Evolutionary conservation across 2,113 vertebrate species (phyloP).

Genomic region (Vulpes ferrilata): DNA sequence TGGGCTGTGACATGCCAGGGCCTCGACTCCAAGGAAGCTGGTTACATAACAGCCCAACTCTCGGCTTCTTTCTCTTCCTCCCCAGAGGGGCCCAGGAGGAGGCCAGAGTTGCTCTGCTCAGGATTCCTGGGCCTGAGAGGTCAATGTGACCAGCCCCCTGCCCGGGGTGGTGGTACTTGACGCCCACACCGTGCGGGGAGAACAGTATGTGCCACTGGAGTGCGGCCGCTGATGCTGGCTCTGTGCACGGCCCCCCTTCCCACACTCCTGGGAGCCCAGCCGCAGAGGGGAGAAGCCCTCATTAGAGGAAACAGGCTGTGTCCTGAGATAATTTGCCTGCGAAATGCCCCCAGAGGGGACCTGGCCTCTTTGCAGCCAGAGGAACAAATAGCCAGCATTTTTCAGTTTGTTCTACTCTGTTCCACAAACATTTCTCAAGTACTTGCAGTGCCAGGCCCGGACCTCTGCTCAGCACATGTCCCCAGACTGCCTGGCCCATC

Average conservation of each 20-base stretch:
- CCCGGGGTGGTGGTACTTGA: background rate
- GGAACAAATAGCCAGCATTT: conserved; percentile 49
- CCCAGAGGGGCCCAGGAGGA: background rate
- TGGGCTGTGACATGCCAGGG: conserved; percentile 65
- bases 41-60: conserved; percentile 73
- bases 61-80: conserved; percentile 18
- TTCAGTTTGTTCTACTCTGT: conserved; percentile 44
- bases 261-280: conserved; percentile 38
- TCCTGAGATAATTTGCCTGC: conserved; percentile 73
- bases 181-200: background rate
- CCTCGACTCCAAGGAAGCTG: conserved; percentile 70
- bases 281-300: conserved; percentile 58
- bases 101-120: background rate
- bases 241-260: background rate
- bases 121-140: background rate
- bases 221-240: background rate
- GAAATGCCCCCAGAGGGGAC: conserved; percentile 56
- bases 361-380: conserved; percentile 52
- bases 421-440: conserved; percentile 15
- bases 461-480: background rate
- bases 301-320: conserved; percentile 61
- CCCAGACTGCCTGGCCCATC: background rate
- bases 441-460: background rate
- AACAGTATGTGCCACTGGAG: background rate
- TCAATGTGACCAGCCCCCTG: background rate